A percentile compares a stretch with the other conserved stretches of the same genome.
These are phyloP conservation scores for Aramus guarauna DNA, from an alignment of 2,113 vertebrate genomes.

Conservation along the genomic window DNA sequence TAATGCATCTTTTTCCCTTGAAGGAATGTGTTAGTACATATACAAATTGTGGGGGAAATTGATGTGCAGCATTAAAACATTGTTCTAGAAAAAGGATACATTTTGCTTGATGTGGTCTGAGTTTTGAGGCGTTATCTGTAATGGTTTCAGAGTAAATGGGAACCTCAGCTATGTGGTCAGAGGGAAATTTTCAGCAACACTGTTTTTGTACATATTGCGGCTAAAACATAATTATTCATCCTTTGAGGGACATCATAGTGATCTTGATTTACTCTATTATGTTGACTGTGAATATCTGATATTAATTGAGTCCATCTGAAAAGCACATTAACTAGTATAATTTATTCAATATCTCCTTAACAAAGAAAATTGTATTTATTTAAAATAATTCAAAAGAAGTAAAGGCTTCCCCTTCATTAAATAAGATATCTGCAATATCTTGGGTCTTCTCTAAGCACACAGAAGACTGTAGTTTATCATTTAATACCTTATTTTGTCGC, in stretches of 20 bases:
- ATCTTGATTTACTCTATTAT: slow-evolving; percentile 31
- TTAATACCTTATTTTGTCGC: neutral
- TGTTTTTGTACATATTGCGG: neutral
- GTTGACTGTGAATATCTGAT: slow-evolving; percentile 9
- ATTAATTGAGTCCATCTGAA: slow-evolving; percentile 20
- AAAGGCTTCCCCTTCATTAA: neutral
- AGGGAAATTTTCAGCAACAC: neutral
- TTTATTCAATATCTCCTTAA: slow-evolving; percentile 36
- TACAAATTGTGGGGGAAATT: neutral
- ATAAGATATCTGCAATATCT: neutral
- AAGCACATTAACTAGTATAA: slow-evolving; percentile 16
- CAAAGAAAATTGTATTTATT: slow-evolving; percentile 29
- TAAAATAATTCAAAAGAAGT: slow-evolving; percentile 1
- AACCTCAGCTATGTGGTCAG: neutral
- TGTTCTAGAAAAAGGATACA: neutral
- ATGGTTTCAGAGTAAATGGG: neutral
- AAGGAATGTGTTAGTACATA: neutral
- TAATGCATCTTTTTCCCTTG: neutral
- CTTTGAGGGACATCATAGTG: neutral
- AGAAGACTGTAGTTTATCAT: neutral
- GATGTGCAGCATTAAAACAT: neutral
- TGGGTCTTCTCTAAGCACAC: neutral
- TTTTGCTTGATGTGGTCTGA: neutral
- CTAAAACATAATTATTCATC: neutral
- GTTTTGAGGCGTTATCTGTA: neutral